Evolutionary conservation across 2,797 vertebrate genomes (phyloP), one percentile per base, ranked within the genome.

Genomic region (Macroramphosus scolopax): DNA sequence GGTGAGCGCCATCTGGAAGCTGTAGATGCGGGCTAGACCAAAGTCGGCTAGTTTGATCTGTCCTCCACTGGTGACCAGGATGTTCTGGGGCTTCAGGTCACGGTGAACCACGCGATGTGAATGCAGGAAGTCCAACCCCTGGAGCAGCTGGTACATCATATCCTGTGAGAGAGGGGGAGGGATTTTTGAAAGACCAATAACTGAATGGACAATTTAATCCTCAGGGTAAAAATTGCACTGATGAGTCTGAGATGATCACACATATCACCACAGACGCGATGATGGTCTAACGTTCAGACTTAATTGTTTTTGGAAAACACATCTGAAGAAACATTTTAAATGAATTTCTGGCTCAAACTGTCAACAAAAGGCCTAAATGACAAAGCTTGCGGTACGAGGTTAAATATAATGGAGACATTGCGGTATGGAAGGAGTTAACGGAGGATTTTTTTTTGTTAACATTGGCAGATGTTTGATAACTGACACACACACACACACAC

Each of bases 1-100:
- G 62, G 96, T 99, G 64, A 99, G 95, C 37, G 96, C 96, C 96
- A 99, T 99, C 85, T 99, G 96, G 87, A 99, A 99, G 85, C 96
- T 99, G 90, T 99, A 99, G 89, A 99, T 98, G 63, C 96, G 90
- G 13, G 96, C 96, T 28, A 99, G 91, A 54, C 96, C 96, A 5
- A 99, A 99, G 83, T 99, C 96, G 4, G 96, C 96, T 72, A 99
- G 84, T 67, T 99, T 99, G 81, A 99, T 98, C 84, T 98, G 95
- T 68, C 96, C 96, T 0, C 63, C 93, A 67, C 96, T 98, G 81
- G 96, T 98, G 57, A 99, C 96, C 74, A 99, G 91, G 85, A 99
- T 99, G 41, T 98, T 99, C 71, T 99, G 96, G 34, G 96, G 96
- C 75, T 98, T 99, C 61, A 98, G 90, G 88, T 99, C 96, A 41